Base-by-base conservation (phyloP, 2,113 vertebrate genomes). In the Carettochelys insculpta region DNA sequence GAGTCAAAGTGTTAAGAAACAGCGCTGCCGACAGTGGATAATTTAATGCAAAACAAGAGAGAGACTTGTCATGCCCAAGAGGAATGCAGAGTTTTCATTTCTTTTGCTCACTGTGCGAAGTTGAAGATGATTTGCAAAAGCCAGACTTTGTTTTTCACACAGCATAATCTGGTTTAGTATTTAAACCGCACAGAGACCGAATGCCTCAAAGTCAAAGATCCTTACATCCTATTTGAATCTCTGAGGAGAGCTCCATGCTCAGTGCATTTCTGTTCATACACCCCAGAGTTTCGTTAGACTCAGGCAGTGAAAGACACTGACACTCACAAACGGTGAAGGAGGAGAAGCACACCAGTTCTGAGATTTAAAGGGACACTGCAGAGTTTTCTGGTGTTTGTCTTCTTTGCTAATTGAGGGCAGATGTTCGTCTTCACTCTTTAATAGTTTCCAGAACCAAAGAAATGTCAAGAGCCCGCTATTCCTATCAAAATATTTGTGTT, bases 391-490 rank as follows among this genome's bases (percentile, higher is more conserved):
- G 94, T 95, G 91, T 96, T 92, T 96, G 95, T 94, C 88, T 92
- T 90, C 93, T 89, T 83, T 91, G 91, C 92, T 97, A 98, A 97
- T 97, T 96, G 94, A 95, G 94, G 96, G 93, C 97, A 98, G 98
- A 97, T 97, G 97, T 92, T 95, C 89, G 89, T 95, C 96, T 94
- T 93, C 92, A 92, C 94, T 93, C 82, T 93, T 95, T 97, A 98
- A 97, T 97, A 90, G 95, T 94, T 98, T 97, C 97, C 98, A 98
- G 97, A 96, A 50, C 85, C 45, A 3, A 80, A 94, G 91, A 76
- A 89, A 94, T 94, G 94, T 94, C 96, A 96, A 95, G 89, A 94
- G 90, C 96, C 90, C 95, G 83, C 94, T 95, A 95, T 96, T 96
- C 94, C 96, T 90, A 90, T 71, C 94, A 94, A 97, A 97, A 96